A percentile compares a stretch with the other conserved stretches of the same genome.
These are phyloP conservation scores for Falco naumanni DNA, from an alignment of 2,797 vertebrate species.

Conservation along the genomic window DNA sequence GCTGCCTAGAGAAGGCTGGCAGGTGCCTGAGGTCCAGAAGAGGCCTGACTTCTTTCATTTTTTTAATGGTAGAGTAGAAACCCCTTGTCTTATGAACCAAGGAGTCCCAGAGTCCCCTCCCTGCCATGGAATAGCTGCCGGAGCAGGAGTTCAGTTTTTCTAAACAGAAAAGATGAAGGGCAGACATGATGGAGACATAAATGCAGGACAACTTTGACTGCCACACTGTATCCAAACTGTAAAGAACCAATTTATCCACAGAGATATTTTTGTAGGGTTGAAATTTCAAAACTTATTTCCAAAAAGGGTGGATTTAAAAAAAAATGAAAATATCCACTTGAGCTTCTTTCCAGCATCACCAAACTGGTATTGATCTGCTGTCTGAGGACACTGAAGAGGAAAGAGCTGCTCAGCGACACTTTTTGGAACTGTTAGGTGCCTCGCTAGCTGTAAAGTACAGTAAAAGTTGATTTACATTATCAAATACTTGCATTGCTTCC, in stretches of 20 bases:
- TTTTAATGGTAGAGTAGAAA: not conserved
- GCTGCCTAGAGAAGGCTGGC: not conserved
- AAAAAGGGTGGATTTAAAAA: not conserved
- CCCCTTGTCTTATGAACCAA: not conserved
- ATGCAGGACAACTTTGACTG: not conserved
- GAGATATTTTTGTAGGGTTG: not conserved
- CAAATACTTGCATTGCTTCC: not conserved
- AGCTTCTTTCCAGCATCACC: not conserved
- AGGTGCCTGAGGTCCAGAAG: not conserved
- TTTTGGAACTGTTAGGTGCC: not conserved
- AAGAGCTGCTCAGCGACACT: not conserved
- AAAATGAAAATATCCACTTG: not conserved
- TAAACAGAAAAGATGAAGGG: not conserved
- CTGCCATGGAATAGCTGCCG: not conserved
- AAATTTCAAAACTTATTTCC: not conserved
- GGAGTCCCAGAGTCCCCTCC: not conserved
- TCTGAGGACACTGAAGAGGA: not conserved
- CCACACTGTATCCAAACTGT: not conserved
- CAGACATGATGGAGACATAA: not conserved
- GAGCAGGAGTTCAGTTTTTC: not conserved
- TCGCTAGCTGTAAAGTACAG: not conserved
- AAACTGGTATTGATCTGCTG: not conserved
- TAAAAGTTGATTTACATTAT: not conserved
- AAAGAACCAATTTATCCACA: not conserved
- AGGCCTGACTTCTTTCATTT: not conserved